A percentile compares a stretch with the other conserved stretches of the same genome.
Evolutionary conservation across 1,140 invertebrate species (phyloP).

Genomic region (Chrysopa pallens): DNA sequence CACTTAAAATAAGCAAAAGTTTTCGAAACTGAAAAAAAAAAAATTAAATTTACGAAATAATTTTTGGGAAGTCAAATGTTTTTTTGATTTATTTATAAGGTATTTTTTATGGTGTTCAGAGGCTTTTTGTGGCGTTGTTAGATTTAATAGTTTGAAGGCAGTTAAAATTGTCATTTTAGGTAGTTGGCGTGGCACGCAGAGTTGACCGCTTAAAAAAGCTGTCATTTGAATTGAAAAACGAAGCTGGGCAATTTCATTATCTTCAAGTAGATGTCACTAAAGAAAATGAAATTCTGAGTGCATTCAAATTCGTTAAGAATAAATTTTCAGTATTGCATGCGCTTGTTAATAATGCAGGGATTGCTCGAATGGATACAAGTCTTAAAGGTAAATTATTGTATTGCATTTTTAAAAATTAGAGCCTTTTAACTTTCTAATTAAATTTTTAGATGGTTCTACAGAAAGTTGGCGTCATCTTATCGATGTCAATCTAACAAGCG

Average conservation of each 20-base stretch:
- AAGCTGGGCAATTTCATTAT: constrained; percentile 24
- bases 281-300: constrained; percentile 38
- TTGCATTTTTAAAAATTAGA: no score
- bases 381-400: no score
- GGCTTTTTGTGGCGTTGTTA: no score
- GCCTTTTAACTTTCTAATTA: no score
- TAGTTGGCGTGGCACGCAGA: constrained; percentile 50
- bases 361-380: constrained; percentile 10
- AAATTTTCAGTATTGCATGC: constrained; percentile 45
- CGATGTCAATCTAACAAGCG: constrained; percentile 47
- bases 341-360: constrained; percentile 57
- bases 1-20: no score
- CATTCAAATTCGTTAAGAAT: constrained; percentile 41
- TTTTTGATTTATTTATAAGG: no score
- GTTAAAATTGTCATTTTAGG: no score
- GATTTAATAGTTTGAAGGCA: no score
- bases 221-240: constrained; percentile 5
- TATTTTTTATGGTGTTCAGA: no score
- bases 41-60: no score
- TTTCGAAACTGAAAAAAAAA: no score
- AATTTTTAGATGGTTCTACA: constrained; percentile 16
- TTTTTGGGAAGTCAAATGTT: no score
- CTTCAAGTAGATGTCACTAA: constrained; percentile 43
- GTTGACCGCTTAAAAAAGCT: constrained; percentile 31
- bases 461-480: constrained; percentile 29